Base-by-base conservation (phyloP, 2,797 vertebrate species). In the Pitangus sulphuratus region DNA sequence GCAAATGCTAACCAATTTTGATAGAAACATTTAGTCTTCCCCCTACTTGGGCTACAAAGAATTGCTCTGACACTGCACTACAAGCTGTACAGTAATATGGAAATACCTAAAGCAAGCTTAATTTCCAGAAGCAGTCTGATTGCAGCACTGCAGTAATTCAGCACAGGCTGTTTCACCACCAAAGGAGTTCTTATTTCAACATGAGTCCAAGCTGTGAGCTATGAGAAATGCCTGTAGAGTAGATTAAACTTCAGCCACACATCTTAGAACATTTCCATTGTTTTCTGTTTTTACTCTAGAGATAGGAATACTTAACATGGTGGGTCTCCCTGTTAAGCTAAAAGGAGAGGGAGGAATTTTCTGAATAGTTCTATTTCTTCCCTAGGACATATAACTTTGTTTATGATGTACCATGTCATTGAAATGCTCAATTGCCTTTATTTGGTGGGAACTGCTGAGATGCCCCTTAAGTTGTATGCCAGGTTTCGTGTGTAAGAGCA, bases 1-100 rank as follows among this genome's bases (percentile, higher is more conserved):
- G 4, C 8, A 69, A 25, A 2, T 0, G 0, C 6, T 24, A 69
- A 26, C 2, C 45, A 21, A 9, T 61, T 87, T 64, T 35, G 24
- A 57, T 65, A 1, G 15, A 47, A 90, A 60, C 3, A 39, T 53
- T 82, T 35, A 33, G 2, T 61, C 13, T 90, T 62, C 25, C 14
- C 42, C 54, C 19, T 83, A 2, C 24, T 62, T 62, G 5, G 11
- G 8, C 56, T 80, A 48, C 24, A n/a, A 12, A 30, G 14, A 76
- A 72, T 42, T 71, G 40, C 48, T 87, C 35, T 77, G 58, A 25
- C 4, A 6, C 25, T 70, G 21, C 5, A 28, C 30, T 54, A 21
- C 8, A 39, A 48, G 21, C 24, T 54, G 15, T 61, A 28, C 35
- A 35, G 17, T 65, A 45, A 20, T 31, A 28, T 22, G n/a, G 42